phyloP scores from a whole-genome alignment of 2,797 vertebrate species.

The Ispidina lecontei region DNA sequence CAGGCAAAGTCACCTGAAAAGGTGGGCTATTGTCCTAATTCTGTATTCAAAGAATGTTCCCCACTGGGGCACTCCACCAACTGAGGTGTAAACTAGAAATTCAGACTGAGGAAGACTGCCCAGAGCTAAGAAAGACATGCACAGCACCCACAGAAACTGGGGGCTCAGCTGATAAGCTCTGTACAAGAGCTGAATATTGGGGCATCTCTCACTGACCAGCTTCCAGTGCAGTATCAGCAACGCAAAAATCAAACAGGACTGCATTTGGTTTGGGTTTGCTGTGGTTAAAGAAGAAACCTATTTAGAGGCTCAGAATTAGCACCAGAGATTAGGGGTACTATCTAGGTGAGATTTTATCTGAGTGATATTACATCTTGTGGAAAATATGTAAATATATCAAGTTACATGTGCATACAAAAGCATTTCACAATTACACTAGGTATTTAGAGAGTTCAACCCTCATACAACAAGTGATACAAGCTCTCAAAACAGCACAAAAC shows the following conservation, averaged over 20 bases:
- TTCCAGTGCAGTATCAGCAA: background rate
- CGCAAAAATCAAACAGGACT: background rate
- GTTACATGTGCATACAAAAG: slow-evolving; percentile 39
- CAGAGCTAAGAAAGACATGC: background rate
- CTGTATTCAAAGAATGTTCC: background rate
- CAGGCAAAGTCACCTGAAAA: background rate
- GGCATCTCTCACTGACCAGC: background rate
- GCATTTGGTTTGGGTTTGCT: background rate
- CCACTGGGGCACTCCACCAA: background rate
- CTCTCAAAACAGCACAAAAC: slow-evolving; percentile 23
- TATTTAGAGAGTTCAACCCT: slow-evolving; percentile 31
- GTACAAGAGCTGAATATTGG: background rate
- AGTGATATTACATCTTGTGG: slow-evolving; percentile 9
- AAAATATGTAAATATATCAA: slow-evolving; percentile 59
- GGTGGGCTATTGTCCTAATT: background rate
- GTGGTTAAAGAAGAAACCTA: background rate
- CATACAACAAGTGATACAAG: slow-evolving; percentile 13
- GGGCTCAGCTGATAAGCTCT: background rate
- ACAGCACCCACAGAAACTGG: rapidly evolving
- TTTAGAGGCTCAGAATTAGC: background rate
- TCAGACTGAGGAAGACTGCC: background rate
- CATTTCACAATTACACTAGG: slow-evolving; percentile 16
- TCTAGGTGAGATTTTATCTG: slow-evolving; percentile 56
- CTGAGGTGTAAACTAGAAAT: rapidly evolving
- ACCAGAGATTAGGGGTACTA: background rate